Base-by-base conservation (phyloP, 1,140 invertebrate species). In the Trichonephila clavipes region DNA sequence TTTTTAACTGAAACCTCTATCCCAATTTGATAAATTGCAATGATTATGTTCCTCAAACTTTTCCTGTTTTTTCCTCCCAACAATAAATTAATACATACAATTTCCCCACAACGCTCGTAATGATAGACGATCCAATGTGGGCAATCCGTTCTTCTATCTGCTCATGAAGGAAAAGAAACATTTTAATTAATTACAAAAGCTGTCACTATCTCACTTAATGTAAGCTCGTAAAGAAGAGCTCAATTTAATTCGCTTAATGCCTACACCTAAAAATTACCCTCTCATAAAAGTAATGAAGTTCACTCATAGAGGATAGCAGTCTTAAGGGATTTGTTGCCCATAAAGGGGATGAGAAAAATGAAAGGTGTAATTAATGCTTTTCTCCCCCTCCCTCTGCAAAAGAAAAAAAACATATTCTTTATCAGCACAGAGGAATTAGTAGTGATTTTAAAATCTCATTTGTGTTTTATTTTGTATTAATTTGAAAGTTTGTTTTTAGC, bases 271-370 rank as follows among this genome's bases (percentile, higher is more conserved):
- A 88, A 88, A 88, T 88, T 88, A 88, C 86, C 86, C 59, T 85
- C 86, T 88, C 86, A 88, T 88, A 88, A 88, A 88, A 88, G 86
- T 88, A 88, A 88, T 88, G 86, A 40, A 88, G 51, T 51, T 59
- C 14, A 10, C 21, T 12, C 66, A 69, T n/a, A 16, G 72, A 61
- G 61, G 83, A 85, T 85, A 51, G 16, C 51, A 59, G 51, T 21
- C 83, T 85, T 85, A 58, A 28, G 21, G 83, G 83, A 85, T 85
- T 85, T 85, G 83, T 85, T 85, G 24, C 28, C 7, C 12, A 85
- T 58, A 83, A 83, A 83, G 10, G 40, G 40, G 21, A 28, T 59
- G 44, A 51, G 28, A 85, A 85, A 85, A 85, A 59, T 61, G 51
- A 59, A 21, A 21, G 44, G 16, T 19, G 51, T 61, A 59, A 85